These are phyloP conservation scores for Cotesia chilonis DNA, from an alignment of 1,140 invertebrate genomes.

Conservation along the genomic window DNA sequence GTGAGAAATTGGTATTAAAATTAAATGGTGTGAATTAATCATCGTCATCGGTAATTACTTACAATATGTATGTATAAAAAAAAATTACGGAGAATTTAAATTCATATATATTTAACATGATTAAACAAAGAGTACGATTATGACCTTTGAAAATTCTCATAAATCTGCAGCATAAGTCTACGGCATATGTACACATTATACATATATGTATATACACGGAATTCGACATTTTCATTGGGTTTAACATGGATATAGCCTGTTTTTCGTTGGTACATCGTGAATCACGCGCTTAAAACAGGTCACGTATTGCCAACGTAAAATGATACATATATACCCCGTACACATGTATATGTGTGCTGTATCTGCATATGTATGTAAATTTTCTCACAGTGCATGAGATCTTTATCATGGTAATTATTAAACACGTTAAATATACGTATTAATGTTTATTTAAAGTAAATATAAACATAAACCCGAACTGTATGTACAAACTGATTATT, in stretches of 20 bases:
- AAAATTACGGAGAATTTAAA: background rate
- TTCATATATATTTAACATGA: constrained; percentile 16
- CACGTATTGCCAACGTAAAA: constrained; percentile 20
- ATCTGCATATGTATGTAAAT: constrained; percentile 15
- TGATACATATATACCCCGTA: background rate
- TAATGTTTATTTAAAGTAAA: too few species aligned
- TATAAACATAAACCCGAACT: constrained; percentile 7
- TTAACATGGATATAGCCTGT: constrained; percentile 19
- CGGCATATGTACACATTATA: background rate
- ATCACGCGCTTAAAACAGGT: constrained; percentile 34
- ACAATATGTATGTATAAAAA: background rate
- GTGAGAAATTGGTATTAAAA: background rate
- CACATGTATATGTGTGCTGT: background rate
- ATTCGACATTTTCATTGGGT: constrained; percentile 35
- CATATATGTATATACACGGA: constrained; percentile 24
- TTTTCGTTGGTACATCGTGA: constrained; percentile 35
- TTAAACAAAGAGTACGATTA: constrained; percentile 1
- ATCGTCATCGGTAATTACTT: constrained; percentile 1
- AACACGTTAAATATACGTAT: constrained; percentile 23
- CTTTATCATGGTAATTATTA: constrained; percentile 23
- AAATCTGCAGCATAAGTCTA: constrained; percentile 10
- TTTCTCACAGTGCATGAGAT: constrained; percentile 37
- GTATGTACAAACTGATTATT: constrained; percentile 30
- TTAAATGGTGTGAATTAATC: background rate
- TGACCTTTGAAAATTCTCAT: constrained; percentile 26